Percentiles rank a stretch among this genome's conserved stretches.
Evolutionary conservation across 2,113 vertebrate species (phyloP).

Genomic region (Eulemur rufifrons): DNA sequence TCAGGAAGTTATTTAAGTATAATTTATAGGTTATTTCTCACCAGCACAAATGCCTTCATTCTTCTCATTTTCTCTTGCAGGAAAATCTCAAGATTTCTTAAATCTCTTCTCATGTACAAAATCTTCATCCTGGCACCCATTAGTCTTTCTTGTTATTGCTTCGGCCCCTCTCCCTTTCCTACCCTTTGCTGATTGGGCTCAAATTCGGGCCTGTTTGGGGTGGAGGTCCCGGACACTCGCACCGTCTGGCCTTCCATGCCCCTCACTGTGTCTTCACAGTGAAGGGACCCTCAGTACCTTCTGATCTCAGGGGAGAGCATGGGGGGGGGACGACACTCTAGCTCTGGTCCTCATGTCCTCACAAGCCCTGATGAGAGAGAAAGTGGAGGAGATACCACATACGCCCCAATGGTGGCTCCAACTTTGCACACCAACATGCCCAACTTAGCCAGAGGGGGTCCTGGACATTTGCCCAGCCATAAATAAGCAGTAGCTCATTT

Average conservation of each 20-base stretch:
- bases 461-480: too few relatives aligned
- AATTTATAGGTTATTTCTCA: conserved; percentile 33
- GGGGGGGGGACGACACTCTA: too few relatives aligned
- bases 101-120: background rate
- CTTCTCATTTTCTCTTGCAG: background rate
- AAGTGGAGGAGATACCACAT: background rate
- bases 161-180: background rate
- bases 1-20: conserved; percentile 42
- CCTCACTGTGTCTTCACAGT: background rate
- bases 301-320: background rate
- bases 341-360: background rate
- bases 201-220: too few relatives aligned
- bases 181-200: background rate
- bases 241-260: too few relatives aligned
- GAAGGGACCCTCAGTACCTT: background rate
- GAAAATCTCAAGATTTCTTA: background rate
- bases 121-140: background rate
- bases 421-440: background rate
- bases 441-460: background rate
- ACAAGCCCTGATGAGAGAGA: background rate
- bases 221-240: accelerated
- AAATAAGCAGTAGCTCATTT: background rate
- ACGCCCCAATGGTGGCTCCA: background rate
- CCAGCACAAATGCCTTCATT: background rate
- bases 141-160: background rate